phyloP scores from a whole-genome alignment of 2,888 invertebrate species.

The Archips crataeganus region DNA sequence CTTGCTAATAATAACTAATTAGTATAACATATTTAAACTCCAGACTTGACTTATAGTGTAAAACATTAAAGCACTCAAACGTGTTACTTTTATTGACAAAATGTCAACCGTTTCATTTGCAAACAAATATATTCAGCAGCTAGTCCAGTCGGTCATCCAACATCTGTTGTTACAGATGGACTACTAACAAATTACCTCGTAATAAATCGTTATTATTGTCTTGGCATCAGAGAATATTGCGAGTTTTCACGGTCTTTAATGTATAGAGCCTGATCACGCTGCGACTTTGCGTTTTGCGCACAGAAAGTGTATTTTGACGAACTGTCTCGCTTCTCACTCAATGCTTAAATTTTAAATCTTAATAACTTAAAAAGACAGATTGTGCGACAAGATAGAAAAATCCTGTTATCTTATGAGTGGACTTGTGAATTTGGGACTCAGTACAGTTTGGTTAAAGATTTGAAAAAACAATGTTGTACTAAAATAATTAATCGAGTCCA shows the following conservation, averaged over 20 bases:
- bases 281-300: neutral
- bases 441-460: too few species aligned
- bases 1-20: neutral
- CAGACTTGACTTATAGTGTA: neutral
- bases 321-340: neutral
- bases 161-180: neutral
- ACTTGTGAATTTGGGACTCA: too few species aligned
- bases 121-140: slow-evolving; percentile 19
- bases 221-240: slow-evolving; percentile 26
- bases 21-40: neutral
- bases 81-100: slow-evolving; percentile 21
- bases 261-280: neutral
- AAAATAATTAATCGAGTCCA: too few species aligned
- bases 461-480: too few species aligned
- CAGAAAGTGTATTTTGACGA: neutral
- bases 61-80: slow-evolving; percentile 32
- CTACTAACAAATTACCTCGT: slow-evolving; percentile 27
- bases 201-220: slow-evolving; percentile 25
- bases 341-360: too few species aligned
- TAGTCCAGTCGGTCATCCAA: neutral
- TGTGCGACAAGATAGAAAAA: too few species aligned
- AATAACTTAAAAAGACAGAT: too few species aligned
- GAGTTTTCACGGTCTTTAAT: slow-evolving; percentile 16
- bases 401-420: too few species aligned
- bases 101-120: slow-evolving; percentile 19